phyloP scores from a whole-genome alignment of 2,888 invertebrate species.

The Erebia ligea region DNA sequence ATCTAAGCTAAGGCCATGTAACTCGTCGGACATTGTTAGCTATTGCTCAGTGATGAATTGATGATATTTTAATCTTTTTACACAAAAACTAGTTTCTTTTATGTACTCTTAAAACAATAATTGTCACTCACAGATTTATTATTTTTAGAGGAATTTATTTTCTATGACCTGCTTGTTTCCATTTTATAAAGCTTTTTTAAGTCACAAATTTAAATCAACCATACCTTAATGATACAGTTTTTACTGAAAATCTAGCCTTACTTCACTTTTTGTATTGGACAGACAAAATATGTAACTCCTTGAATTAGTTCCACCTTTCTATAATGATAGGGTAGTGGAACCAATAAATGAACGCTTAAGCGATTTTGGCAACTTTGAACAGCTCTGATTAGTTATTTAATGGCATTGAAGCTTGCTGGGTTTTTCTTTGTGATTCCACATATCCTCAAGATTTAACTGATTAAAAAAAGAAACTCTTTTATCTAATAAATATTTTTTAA shows the following conservation, averaged over 20 bases:
- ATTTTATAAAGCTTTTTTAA: background rate
- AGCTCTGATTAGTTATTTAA: too few relatives aligned
- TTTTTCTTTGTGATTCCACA: too few relatives aligned
- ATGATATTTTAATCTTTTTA: constrained; percentile 8
- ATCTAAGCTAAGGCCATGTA: constrained; percentile 32
- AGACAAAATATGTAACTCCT: background rate
- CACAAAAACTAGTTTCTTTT: constrained; percentile 13
- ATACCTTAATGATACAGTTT: background rate
- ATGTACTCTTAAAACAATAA: background rate
- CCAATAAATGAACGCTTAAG: too few relatives aligned
- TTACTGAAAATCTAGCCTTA: background rate
- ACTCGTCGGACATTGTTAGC: constrained; percentile 14
- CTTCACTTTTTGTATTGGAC: background rate
- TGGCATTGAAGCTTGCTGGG: too few relatives aligned
- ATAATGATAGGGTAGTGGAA: background rate
- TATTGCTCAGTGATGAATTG: constrained; percentile 4
- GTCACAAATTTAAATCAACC: background rate
- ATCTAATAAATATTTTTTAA: too few relatives aligned
- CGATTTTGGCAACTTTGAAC: too few relatives aligned
- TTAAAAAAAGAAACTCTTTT: too few relatives aligned
- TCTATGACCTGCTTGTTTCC: too few relatives aligned
- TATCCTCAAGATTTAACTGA: too few relatives aligned
- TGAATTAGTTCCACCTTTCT: constrained; percentile 10
- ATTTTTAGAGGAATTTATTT: background rate
- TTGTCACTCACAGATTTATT: background rate